phyloP scores from a whole-genome alignment of 2,113 vertebrate genomes.

The Pangasianodon gigas region DNA sequence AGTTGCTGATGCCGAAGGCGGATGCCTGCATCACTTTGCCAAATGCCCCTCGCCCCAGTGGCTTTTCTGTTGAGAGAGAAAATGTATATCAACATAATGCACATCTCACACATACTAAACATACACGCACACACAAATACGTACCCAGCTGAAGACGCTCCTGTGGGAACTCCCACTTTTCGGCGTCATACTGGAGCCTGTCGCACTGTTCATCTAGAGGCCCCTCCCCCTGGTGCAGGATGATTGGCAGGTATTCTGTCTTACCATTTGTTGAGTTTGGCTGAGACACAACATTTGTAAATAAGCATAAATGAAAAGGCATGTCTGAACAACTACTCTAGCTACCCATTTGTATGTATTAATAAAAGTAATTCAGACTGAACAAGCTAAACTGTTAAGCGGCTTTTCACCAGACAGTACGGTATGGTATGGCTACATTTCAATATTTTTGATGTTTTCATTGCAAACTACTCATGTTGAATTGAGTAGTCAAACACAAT shows the following conservation, averaged over 20 bases:
- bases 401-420: not conserved
- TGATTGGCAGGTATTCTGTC: constrained; percentile 87
- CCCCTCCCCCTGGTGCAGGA: constrained; percentile 85
- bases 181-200: constrained; percentile 86
- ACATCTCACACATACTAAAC: constrained; percentile 3
- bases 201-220: constrained; percentile 85
- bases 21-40: constrained; percentile 92
- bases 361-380: not conserved
- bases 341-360: not conserved
- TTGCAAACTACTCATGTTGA: not conserved
- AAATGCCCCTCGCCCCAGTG: constrained; percentile 89
- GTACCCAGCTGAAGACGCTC: constrained; percentile 92
- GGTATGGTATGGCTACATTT: not conserved
- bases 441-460: not conserved
- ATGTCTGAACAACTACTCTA: not conserved
- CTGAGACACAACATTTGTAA: constrained; percentile 65
- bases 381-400: not conserved
- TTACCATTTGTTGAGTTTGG: constrained; percentile 74
- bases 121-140: not conserved
- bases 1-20: constrained; percentile 86
- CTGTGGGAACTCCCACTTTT: constrained; percentile 92
- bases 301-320: not conserved
- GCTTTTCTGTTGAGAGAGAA: constrained; percentile 79
- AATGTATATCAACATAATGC: constrained; percentile 57
- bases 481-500: not conserved